Evolutionary conservation across 35 echinoderm and acorn worm genomes (phyloP).

Genomic region (Holothuria glaberrima): DNA sequence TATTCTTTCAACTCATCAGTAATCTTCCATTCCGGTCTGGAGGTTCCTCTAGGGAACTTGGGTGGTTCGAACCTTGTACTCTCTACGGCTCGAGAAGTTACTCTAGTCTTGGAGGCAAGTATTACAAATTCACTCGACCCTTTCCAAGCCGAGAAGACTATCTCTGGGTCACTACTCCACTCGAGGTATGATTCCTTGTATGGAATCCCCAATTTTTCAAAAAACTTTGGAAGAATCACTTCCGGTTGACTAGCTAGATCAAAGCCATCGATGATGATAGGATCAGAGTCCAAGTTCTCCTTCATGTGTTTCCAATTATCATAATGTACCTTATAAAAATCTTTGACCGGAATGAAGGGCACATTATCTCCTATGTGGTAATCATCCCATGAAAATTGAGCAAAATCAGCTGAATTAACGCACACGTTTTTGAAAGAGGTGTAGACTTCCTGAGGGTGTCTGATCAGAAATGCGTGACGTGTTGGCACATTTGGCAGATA

Average conservation of each 20-base stretch:
- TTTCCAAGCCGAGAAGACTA: conserved; percentile 7
- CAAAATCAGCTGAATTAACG: background rate
- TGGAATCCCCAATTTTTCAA: conserved; percentile 2
- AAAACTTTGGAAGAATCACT: conserved; percentile 15
- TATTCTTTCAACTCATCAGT: background rate
- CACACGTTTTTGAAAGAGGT: background rate
- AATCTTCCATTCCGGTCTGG: conserved; percentile 5
- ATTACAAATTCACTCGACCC: background rate
- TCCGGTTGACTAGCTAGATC: conserved; percentile 1
- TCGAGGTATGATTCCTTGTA: conserved; percentile 13
- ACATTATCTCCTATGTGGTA: background rate
- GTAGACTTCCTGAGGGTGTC: conserved; percentile 4
- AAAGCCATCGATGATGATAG: conserved; percentile 12
- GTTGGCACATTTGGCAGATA: background rate
- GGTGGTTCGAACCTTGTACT: background rate
- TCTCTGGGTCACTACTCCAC: no score
- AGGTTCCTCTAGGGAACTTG: background rate
- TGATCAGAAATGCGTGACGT: conserved; percentile 16
- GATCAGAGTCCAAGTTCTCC: background rate
- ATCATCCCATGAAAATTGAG: background rate
- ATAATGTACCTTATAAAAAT: background rate
- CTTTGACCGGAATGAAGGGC: background rate
- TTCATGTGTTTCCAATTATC: background rate
- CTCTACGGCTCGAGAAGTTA: conserved; percentile 16
- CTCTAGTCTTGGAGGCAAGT: background rate